Evolutionary conservation across 1,140 invertebrate species (phyloP).

Genomic region (Eumaeus atala): DNA sequence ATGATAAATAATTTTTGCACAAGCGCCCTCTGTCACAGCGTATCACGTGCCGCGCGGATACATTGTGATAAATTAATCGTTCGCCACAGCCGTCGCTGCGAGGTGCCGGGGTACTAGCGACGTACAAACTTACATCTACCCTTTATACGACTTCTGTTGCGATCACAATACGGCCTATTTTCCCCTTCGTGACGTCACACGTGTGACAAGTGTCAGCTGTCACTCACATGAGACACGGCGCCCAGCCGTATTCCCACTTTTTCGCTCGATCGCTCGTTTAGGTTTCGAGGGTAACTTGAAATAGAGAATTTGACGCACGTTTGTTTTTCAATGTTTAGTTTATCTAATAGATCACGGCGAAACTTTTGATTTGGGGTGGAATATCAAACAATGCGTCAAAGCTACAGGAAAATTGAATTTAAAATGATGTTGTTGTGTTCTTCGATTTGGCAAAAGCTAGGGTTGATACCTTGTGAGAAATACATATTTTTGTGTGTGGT

Average conservation of each 20-base stretch:
- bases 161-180: conserved; percentile 6
- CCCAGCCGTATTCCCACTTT: conserved; percentile 44
- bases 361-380: conserved; percentile 8
- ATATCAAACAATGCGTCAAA: background rate
- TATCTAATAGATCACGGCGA: conserved; percentile 5
- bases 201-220: conserved; percentile 37
- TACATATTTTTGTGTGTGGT: no score
- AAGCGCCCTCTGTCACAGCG: conserved; percentile 15
- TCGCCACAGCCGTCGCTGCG: conserved; percentile 10
- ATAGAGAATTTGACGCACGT: conserved; percentile 36
- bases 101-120: conserved; percentile 1
- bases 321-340: conserved; percentile 4
- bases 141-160: conserved; percentile 1
- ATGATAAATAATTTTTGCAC: conserved; percentile 22
- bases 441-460: no score
- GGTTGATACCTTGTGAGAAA: no score
- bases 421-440: no score
- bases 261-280: conserved; percentile 52
- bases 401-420: background rate
- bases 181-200: conserved; percentile 6
- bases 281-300: conserved; percentile 35
- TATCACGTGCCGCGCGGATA: conserved; percentile 17
- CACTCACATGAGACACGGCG: conserved; percentile 52
- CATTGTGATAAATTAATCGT: conserved; percentile 29
- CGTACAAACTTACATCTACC: conserved; percentile 8